A percentile compares a stretch with the other conserved stretches of the same genome.
These are phyloP conservation scores for Gortyna flavago DNA, from an alignment of 2,888 invertebrate genomes.

Conservation along the genomic window DNA sequence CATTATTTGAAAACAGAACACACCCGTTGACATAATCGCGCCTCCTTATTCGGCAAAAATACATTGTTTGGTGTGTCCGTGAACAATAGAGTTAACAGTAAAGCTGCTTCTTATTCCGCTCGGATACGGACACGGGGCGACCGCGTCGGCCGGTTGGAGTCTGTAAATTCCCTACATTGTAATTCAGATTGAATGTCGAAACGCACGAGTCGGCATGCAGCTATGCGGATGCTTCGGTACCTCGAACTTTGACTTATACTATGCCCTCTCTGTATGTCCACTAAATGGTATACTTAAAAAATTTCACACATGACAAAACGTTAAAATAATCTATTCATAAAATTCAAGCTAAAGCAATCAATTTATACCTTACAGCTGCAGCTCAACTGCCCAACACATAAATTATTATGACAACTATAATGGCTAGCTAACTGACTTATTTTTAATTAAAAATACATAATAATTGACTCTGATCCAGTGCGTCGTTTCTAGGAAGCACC, in stretches of 20 bases:
- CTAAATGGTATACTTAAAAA: conserved; percentile 4
- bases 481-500: conserved; percentile 82
- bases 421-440: conserved; percentile 40
- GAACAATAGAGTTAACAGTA: conserved; percentile 89
- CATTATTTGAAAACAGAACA: conserved; percentile 88
- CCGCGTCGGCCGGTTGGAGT: conserved; percentile 74
- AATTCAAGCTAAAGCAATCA: conserved; percentile 1
- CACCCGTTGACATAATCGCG: conserved; percentile 88
- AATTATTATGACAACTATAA: conserved; percentile 38
- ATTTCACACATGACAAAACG: background rate
- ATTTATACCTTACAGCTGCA: conserved; percentile 8
- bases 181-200: conserved; percentile 88
- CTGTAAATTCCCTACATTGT: conserved; percentile 87
- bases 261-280: conserved; percentile 5
- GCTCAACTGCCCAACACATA: conserved; percentile 2
- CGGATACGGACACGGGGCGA: conserved; percentile 83
- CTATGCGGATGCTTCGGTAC: conserved; percentile 80
- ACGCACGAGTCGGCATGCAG: conserved; percentile 87
- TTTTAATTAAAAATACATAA: conserved; percentile 59
- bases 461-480: conserved; percentile 64
- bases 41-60: conserved; percentile 88
- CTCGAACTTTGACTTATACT: conserved; percentile 63
- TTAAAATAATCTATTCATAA: conserved; percentile 3
- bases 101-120: conserved; percentile 88
- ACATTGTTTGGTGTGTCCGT: conserved; percentile 87